Evolutionary conservation across 2,888 invertebrate species (phyloP).

Genomic region (Cristatella mucedo): DNA sequence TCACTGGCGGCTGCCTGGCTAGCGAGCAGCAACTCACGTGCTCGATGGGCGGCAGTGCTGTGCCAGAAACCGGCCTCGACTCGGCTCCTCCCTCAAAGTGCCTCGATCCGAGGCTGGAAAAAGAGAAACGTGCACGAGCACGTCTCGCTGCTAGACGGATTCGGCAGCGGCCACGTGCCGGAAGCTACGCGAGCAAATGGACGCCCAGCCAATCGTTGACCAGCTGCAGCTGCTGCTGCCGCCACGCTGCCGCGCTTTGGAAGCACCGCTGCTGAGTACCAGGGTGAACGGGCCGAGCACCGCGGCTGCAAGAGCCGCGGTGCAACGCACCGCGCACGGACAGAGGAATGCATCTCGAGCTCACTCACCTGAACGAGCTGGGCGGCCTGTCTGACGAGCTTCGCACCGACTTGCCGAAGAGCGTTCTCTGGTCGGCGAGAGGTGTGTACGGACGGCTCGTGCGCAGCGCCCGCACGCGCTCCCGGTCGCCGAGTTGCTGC

Average conservation of each 20-base stretch:
- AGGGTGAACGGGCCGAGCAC: too few species aligned
- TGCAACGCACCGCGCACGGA: too few species aligned
- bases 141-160: too few species aligned
- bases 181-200: too few species aligned
- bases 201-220: too few species aligned
- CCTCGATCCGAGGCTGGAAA: constrained; percentile 28
- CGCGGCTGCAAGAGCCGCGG: too few species aligned
- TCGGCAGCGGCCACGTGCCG: too few species aligned
- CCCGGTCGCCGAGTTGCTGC: too few species aligned
- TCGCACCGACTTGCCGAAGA: constrained; percentile 47
- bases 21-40: constrained; percentile 22
- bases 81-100: constrained; percentile 34
- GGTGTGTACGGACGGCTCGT: constrained; percentile 75
- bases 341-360: neutral
- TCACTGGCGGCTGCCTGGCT: neutral
- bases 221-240: too few species aligned
- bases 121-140: constrained; percentile 7
- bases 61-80: constrained; percentile 34
- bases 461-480: constrained; percentile 47
- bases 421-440: constrained; percentile 57
- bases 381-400: constrained; percentile 31
- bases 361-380: constrained; percentile 32
- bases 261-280: too few species aligned
- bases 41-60: constrained; percentile 28
- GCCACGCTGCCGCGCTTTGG: too few species aligned